Evolutionary conservation across 2,113 vertebrate species (phyloP).

Genomic region (Tursiops truncatus): DNA sequence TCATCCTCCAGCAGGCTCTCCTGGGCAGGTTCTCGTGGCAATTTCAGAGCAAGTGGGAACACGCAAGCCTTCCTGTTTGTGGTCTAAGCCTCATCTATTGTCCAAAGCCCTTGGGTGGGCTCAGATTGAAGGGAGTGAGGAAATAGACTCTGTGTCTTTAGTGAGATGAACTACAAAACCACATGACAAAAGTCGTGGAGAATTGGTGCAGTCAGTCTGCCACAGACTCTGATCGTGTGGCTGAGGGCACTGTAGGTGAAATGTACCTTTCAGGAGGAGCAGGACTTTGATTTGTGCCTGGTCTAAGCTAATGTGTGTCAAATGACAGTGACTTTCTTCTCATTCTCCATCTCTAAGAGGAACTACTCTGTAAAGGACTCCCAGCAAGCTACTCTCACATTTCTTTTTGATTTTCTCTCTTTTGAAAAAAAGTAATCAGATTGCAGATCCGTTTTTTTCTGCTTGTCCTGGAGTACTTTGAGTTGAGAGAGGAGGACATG

Average conservation of each 20-base stretch:
- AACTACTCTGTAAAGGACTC: neutral
- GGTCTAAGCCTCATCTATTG: neutral
- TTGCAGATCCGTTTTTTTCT: slow-evolving; percentile 3
- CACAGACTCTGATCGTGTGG: neutral
- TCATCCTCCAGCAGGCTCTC: neutral
- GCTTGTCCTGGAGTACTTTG: neutral
- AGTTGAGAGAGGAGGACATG: neutral
- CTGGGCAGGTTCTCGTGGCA: neutral
- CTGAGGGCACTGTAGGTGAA: neutral
- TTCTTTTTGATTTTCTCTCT: neutral
- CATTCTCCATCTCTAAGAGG: neutral
- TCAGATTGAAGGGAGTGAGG: neutral
- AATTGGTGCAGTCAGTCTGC: neutral
- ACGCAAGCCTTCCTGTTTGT: neutral
- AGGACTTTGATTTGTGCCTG: neutral
- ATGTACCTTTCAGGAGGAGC: neutral
- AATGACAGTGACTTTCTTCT: neutral
- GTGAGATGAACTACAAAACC: neutral
- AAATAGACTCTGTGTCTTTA: neutral
- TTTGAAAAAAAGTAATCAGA: neutral
- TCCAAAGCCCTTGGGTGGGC: neutral
- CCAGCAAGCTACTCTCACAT: neutral
- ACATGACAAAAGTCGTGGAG: neutral
- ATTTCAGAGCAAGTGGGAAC: neutral
- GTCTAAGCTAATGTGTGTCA: neutral